Evolutionary conservation across 92 coral and sea anemone genomes (phyloP).

Genomic region (Metridium senile): DNA sequence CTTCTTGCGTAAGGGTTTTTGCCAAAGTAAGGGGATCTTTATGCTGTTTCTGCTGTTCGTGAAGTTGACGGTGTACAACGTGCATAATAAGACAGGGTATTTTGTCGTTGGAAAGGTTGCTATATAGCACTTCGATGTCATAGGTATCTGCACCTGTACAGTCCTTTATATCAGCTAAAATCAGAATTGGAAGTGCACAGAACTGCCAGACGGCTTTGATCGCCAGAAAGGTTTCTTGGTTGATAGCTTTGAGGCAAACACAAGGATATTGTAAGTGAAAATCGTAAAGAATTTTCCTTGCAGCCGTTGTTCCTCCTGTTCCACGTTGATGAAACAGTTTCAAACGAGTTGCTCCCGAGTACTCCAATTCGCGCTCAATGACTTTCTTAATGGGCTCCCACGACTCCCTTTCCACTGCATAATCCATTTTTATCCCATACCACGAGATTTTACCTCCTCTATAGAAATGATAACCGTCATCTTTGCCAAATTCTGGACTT

Average conservation of each 20-base stretch:
- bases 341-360: constrained; percentile 47
- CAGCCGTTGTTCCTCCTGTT: constrained; percentile 73
- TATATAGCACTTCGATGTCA: constrained; percentile 48
- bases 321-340: constrained; percentile 63
- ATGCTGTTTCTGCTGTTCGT: background rate
- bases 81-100: constrained; percentile 56
- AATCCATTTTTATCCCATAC: constrained; percentile 59
- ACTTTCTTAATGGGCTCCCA: constrained; percentile 40
- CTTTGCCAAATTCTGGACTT: constrained; percentile 45
- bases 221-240: constrained; percentile 36
- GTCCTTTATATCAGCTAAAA: constrained; percentile 59
- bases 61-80: constrained; percentile 42
- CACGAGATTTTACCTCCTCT: constrained; percentile 75
- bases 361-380: constrained; percentile 27
- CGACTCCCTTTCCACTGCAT: constrained; percentile 62
- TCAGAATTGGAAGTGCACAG: constrained; percentile 50
- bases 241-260: constrained; percentile 52
- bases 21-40: constrained; percentile 40
- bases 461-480: constrained; percentile 64
- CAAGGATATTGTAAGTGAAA: constrained; percentile 57
- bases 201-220: constrained; percentile 51
- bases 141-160: constrained; percentile 37
- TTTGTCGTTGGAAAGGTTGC: constrained; percentile 53
- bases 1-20: constrained; percentile 24
- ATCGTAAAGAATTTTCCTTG: constrained; percentile 61